Evolutionary conservation across 2,797 vertebrate species (phyloP).

Genomic region (Falco cherrug): DNA sequence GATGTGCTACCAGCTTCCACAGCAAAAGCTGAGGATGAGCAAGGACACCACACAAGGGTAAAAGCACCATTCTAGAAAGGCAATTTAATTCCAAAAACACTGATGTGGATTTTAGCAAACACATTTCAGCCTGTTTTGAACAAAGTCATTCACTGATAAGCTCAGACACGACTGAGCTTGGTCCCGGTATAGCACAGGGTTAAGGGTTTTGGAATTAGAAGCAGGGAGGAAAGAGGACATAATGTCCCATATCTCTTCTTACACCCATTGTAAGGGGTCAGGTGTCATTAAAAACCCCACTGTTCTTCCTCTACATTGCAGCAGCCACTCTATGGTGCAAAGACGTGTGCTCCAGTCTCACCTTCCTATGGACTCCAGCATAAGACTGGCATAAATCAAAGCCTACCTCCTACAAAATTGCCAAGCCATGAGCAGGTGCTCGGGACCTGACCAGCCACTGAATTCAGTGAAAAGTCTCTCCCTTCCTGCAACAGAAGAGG

Average conservation of each 20-base stretch:
- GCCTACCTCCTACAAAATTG: background rate
- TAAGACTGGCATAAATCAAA: background rate
- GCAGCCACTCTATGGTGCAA: background rate
- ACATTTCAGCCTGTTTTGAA: background rate
- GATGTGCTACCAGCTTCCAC: background rate
- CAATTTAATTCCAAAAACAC: background rate
- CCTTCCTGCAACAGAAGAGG: background rate
- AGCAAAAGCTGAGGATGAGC: background rate
- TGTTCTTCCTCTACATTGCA: background rate
- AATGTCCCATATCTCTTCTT: background rate
- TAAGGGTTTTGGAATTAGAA: background rate
- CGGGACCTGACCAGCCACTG: background rate
- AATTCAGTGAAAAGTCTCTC: background rate
- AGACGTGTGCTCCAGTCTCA: background rate
- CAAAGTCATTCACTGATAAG: background rate
- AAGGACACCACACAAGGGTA: constrained; percentile 16
- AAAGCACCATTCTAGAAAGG: background rate
- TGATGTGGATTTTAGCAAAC: background rate
- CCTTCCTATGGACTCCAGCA: background rate
- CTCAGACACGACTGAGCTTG: background rate
- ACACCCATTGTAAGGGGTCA: background rate
- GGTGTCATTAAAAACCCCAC: background rate
- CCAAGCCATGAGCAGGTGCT: background rate
- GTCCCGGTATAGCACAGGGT: background rate
- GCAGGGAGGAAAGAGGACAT: background rate